Evolutionary conservation across 2,888 invertebrate species (phyloP), one percentile per base, ranked within the genome.

Genomic region (Arctia plantaginis): DNA sequence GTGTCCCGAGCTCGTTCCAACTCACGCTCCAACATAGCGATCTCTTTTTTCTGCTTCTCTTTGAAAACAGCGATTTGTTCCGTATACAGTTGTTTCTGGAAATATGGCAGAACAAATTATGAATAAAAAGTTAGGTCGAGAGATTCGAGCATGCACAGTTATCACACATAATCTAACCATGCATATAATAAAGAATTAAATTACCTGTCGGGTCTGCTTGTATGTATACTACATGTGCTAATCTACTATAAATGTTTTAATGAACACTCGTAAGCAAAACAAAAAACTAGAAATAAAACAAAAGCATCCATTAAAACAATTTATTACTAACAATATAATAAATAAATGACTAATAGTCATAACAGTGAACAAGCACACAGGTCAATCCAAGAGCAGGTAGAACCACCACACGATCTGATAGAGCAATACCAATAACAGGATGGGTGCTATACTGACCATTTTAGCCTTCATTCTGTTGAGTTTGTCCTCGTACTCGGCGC

Each of bases 391-490:
- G 77, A 90, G 90, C 77, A 95, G 92, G 85, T 92, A 95, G 88
- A 92, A 93, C 95, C 95, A 95, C 96, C 96, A 96, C 90, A 94
- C 90, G 76, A 95, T 86, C 88, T 96, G 96, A 89, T 95, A 96
- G 76, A 93, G 87, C 85, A 96, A 89, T 89, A 96, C 91, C 89
- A 96, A 91, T 79, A 92, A 90, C 91, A 95, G 90, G 88, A 95
- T 74, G 80, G 96, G 95, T 86, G 92, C 85, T 80, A 93, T 93
- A 96, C 97, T 96, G 95, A 98, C 98, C 98, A 98, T 98, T 96
- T 97, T 97, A 71, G 96, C 96, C 90, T 98, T 98, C 96, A 98
- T 97, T 91, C 97, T 96, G 87, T 97, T 97, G 86, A 98, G 93
- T 93, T 98, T 98, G 81, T 96, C 96, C 86, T 97, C 98, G 88